Conservation (phyloP, 1,140 invertebrate genomes). For the Patella vulgata region DNA sequence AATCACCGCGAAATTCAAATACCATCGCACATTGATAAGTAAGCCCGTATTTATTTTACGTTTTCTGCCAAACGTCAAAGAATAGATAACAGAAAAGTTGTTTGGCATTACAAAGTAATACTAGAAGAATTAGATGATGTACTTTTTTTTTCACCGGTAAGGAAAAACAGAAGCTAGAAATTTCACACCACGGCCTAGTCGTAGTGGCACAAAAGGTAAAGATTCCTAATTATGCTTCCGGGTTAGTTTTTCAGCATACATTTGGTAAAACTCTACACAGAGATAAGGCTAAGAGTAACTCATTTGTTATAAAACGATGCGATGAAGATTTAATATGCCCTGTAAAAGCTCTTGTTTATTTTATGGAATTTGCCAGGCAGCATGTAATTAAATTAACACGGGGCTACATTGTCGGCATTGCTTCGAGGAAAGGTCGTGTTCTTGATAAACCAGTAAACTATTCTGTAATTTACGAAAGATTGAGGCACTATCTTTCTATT, state of each 20-base stretch:
- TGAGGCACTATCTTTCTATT: slow-evolving; percentile 11
- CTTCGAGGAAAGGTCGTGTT: slow-evolving; percentile 8
- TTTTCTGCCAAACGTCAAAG: no score
- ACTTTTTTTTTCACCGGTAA: no score
- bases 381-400: not conserved
- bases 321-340: slow-evolving; percentile 16
- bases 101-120: no score
- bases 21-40: no score
- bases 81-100: no score
- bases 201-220: slow-evolving; percentile 22
- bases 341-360: slow-evolving; percentile 10
- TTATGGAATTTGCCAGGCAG: not conserved
- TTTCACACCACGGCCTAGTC: slow-evolving; percentile 11
- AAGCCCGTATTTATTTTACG: no score
- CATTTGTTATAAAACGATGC: slow-evolving; percentile 20
- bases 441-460: slow-evolving; percentile 15
- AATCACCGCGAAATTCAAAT: no score
- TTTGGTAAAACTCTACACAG: slow-evolving; percentile 26
- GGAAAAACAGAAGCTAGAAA: no score
- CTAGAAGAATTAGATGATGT: no score
- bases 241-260: slow-evolving; percentile 24
- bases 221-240: slow-evolving; percentile 16
- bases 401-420: slow-evolving; percentile 15
- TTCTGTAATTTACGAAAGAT: slow-evolving; percentile 19
- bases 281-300: slow-evolving; percentile 18